phyloP scores from a whole-genome alignment of 1,140 invertebrate genomes.

The Drosophila paulistorum region DNA sequence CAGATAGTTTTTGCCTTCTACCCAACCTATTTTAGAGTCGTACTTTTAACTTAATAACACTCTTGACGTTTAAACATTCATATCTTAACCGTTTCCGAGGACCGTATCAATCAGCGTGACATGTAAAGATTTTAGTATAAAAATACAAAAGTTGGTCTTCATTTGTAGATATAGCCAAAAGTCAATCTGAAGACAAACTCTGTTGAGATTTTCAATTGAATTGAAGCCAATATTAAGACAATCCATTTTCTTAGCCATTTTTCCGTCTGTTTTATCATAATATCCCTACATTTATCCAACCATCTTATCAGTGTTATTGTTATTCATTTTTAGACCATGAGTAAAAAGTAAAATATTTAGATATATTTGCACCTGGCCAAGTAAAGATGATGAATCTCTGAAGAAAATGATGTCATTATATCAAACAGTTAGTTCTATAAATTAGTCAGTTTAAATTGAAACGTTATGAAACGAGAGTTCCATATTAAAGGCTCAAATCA shows the following conservation, averaged over 20 bases:
- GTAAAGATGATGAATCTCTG: not conserved
- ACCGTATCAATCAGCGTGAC: too few species aligned
- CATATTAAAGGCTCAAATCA: not conserved
- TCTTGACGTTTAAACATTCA: not conserved
- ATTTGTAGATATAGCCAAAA: too few species aligned
- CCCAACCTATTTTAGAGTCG: too few species aligned
- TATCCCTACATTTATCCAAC: not conserved
- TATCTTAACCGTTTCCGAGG: too few species aligned
- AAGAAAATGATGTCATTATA: slow-evolving; percentile 2
- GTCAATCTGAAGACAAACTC: too few species aligned
- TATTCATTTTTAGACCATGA: not conserved
- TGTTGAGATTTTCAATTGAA: too few species aligned
- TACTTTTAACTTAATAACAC: not conserved
- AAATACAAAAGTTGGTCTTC: too few species aligned
- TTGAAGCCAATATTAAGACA: too few species aligned
- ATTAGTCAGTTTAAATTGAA: not conserved
- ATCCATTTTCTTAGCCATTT: too few species aligned
- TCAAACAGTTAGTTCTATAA: not conserved
- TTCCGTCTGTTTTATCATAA: too few species aligned
- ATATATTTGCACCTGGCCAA: not conserved
- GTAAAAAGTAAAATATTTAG: slow-evolving; percentile 4
- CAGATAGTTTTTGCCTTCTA: not conserved
- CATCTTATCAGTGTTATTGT: not conserved
- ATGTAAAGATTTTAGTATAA: too few species aligned
- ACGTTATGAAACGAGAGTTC: too few species aligned